phyloP scores from a whole-genome alignment of 2,888 invertebrate genomes.

The Agrochola lychnidis region DNA sequence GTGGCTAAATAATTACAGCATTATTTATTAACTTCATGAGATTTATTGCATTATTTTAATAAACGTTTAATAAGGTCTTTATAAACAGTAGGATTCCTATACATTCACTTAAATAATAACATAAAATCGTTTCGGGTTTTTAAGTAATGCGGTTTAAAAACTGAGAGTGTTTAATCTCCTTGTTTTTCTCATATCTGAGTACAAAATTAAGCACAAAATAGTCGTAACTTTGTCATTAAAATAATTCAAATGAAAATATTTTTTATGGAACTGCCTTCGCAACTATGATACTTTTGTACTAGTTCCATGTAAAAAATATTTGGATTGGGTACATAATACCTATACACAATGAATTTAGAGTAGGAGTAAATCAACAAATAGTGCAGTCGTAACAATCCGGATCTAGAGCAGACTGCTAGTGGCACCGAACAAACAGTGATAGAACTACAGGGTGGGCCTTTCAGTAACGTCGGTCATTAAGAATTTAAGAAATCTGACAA shows the following conservation, averaged over 20 bases:
- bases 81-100: slow-evolving; percentile 17
- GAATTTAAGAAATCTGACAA: slow-evolving; percentile 89
- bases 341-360: slow-evolving; percentile 38
- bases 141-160: slow-evolving; percentile 48
- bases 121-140: slow-evolving; percentile 25
- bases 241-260: slow-evolving; percentile 44
- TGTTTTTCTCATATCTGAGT: slow-evolving; percentile 69
- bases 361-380: slow-evolving; percentile 53
- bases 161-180: slow-evolving; percentile 50
- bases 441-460: slow-evolving; percentile 84
- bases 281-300: slow-evolving; percentile 68
- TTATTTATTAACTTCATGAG: slow-evolving; percentile 48
- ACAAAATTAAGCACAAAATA: slow-evolving; percentile 81
- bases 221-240: slow-evolving; percentile 61
- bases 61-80: neutral
- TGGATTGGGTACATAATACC: slow-evolving; percentile 32
- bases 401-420: slow-evolving; percentile 29
- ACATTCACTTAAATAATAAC: slow-evolving; percentile 15
- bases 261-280: slow-evolving; percentile 71
- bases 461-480: slow-evolving; percentile 80
- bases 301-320: slow-evolving; percentile 63
- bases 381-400: slow-evolving; percentile 70
- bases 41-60: slow-evolving; percentile 33
- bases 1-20: slow-evolving; percentile 41
- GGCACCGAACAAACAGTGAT: slow-evolving; percentile 74